Percentiles rank a stretch among this genome's conserved stretches.
phyloP scores from a whole-genome alignment of 1,140 invertebrate genomes.

The Neodiprion pinetum region DNA sequence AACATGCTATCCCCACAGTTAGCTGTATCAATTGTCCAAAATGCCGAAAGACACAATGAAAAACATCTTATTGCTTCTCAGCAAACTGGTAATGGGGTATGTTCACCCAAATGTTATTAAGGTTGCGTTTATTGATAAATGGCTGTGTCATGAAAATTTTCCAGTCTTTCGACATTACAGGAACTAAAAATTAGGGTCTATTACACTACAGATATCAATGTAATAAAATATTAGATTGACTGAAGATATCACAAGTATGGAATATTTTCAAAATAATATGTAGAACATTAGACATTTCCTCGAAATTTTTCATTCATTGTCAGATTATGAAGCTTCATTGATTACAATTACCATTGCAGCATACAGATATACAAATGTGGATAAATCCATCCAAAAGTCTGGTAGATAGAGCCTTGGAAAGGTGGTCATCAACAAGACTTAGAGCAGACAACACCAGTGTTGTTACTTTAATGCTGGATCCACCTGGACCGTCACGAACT shows the following conservation, averaged over 20 bases:
- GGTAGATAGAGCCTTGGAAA: constrained; percentile 85
- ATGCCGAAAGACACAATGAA: constrained; percentile 83
- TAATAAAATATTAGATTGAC: no score
- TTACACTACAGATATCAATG: no score
- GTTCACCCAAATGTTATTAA: constrained; percentile 19
- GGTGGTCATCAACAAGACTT: constrained; percentile 80
- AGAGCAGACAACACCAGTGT: constrained; percentile 95
- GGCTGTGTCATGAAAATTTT: constrained; percentile 22
- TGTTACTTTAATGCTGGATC: constrained; percentile 91
- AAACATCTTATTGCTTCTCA: constrained; percentile 62
- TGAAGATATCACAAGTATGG: no score
- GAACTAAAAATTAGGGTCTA: constrained; percentile 8
- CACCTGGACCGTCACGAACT: constrained; percentile 80
- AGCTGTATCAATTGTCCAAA: constrained; percentile 86
- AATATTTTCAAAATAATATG: no score
- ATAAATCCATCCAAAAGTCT: constrained; percentile 90
- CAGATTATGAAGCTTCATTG: no score
- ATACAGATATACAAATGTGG: constrained; percentile 66
- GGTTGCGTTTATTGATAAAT: not conserved
- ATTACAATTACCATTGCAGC: constrained; percentile 34
- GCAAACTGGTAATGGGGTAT: constrained; percentile 57
- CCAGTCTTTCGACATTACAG: constrained; percentile 16
- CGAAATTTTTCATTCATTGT: no score
- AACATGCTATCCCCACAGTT: constrained; percentile 88
- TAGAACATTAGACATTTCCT: no score